These are phyloP conservation scores for Calycopis cecrops DNA, from an alignment of 1,140 invertebrate species.

Conservation along the genomic window DNA sequence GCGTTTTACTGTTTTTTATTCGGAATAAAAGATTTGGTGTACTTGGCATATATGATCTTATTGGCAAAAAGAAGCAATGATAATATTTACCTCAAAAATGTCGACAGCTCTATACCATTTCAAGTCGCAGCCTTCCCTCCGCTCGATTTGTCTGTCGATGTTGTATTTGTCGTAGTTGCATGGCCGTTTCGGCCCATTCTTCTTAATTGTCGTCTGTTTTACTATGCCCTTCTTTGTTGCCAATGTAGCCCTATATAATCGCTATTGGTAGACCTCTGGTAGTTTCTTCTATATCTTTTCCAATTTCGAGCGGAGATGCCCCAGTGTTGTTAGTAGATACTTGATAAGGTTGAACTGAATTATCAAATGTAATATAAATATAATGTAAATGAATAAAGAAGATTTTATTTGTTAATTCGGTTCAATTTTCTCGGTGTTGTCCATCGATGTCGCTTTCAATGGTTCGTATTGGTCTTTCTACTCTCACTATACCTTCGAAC, in stretches of 20 bases:
- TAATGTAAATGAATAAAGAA: background rate
- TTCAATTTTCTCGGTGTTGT: constrained; percentile 67
- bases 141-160: constrained; percentile 66
- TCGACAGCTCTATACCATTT: constrained; percentile 62
- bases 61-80: no score
- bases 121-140: constrained; percentile 59
- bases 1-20: no score
- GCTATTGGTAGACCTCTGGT: constrained; percentile 68
- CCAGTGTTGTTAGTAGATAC: constrained; percentile 64
- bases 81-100: background rate
- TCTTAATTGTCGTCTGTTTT: constrained; percentile 60
- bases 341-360: constrained; percentile 52
- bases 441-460: constrained; percentile 70
- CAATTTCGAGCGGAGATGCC: constrained; percentile 61
- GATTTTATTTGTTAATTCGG: constrained; percentile 32
- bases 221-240: constrained; percentile 55
- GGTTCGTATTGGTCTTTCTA: constrained; percentile 67
- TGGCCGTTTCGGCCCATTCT: constrained; percentile 61
- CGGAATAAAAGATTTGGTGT: background rate
- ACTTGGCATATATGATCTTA: background rate
- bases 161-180: constrained; percentile 72
- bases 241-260: constrained; percentile 59
- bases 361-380: constrained; percentile 20
- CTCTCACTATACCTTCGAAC: constrained; percentile 53
- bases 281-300: constrained; percentile 69